Percentiles rank a stretch among this genome's conserved stretches.
phyloP scores from a whole-genome alignment of 2,888 invertebrate genomes.

The Philaethria dido region DNA sequence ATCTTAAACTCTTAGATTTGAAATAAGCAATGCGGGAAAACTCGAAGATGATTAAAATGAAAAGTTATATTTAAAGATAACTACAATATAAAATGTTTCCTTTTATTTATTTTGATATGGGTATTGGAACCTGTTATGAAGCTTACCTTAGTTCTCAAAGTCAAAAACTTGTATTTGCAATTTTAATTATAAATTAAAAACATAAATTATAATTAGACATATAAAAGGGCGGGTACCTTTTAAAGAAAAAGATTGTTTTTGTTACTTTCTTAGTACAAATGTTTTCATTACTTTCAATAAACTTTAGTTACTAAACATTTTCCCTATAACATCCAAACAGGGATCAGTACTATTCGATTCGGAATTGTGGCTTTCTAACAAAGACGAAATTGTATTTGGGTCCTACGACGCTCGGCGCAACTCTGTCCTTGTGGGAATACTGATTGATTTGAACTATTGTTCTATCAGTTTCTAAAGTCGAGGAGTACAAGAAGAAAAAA shows the following conservation, averaged over 20 bases:
- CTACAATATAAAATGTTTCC: too few relatives aligned
- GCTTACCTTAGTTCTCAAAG: too few relatives aligned
- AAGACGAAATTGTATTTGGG: constrained; percentile 37
- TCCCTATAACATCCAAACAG: neutral
- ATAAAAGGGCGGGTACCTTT: neutral
- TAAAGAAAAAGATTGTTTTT: neutral
- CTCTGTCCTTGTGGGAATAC: constrained; percentile 31
- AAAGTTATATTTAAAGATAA: too few relatives aligned
- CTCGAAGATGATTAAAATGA: too few relatives aligned
- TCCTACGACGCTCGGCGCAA: constrained; percentile 25
- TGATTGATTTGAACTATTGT: constrained; percentile 36
- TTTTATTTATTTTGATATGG: too few relatives aligned
- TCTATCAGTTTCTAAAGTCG: constrained; percentile 21
- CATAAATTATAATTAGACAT: too few relatives aligned
- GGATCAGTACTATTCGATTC: constrained; percentile 66
- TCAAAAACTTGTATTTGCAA: too few relatives aligned
- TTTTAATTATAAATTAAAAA: too few relatives aligned
- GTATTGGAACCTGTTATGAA: too few relatives aligned
- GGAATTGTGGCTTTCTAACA: constrained; percentile 60
- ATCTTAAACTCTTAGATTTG: too few relatives aligned
- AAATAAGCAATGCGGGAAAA: too few relatives aligned
- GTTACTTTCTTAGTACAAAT: neutral
- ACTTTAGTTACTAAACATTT: constrained; percentile 8
- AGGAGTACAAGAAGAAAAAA: neutral
- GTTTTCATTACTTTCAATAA: constrained; percentile 46